These are phyloP conservation scores for Montifringilla adamsi DNA, from an alignment of 2,113 vertebrate species.

Conservation along the genomic window DNA sequence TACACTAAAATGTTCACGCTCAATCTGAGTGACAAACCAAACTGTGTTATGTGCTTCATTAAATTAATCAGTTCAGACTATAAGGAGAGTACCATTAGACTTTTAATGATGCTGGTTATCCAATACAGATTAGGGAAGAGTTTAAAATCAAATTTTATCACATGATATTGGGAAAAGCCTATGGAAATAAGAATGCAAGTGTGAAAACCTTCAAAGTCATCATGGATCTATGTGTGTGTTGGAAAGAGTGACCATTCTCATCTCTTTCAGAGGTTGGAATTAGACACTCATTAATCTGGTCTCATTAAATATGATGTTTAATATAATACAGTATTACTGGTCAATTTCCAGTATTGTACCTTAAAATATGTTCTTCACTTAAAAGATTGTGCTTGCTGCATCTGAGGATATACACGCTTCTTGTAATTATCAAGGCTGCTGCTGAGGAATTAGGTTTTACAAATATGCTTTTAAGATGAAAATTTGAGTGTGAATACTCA, in stretches of 20 bases:
- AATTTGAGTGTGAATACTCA: background rate
- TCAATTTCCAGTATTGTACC: background rate
- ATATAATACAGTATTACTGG: background rate
- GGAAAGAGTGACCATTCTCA: background rate
- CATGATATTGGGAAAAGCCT: background rate
- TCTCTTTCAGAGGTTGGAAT: background rate
- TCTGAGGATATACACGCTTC: background rate
- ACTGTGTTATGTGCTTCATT: background rate
- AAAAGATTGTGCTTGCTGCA: background rate
- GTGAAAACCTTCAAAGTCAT: background rate
- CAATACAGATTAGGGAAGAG: background rate
- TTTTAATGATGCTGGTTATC: background rate
- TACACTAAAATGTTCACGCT: background rate
- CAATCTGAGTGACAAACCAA: background rate
- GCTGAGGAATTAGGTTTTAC: background rate
- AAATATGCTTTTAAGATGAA: background rate
- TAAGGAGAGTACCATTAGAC: background rate
- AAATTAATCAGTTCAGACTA: background rate
- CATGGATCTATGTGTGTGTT: fast-evolving
- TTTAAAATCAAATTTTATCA: background rate
- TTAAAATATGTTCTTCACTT: background rate
- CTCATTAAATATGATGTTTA: background rate
- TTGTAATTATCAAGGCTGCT: background rate
- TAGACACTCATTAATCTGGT: background rate
- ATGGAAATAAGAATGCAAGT: background rate